Base-by-base conservation (phyloP, 2,113 vertebrate species). In the Bubo scandiacus region DNA sequence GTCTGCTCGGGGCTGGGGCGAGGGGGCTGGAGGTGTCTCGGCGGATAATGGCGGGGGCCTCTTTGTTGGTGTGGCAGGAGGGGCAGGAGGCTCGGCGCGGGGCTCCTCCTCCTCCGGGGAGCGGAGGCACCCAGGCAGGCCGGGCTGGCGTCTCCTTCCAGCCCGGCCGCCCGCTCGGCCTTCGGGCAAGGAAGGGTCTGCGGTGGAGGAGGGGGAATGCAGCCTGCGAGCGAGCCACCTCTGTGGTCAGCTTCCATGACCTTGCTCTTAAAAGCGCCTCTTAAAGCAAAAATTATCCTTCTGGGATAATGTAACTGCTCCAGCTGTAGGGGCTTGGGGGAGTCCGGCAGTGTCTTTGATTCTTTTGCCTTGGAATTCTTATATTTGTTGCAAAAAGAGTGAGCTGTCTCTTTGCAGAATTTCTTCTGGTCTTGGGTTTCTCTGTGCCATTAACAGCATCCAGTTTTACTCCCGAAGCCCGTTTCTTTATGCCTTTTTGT, bases 31-130 rank as follows among this genome's bases (percentile, higher is more conserved):
- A 19, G 91, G 40, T 29, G 77, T n/a, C 67, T 49, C 15, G n/a
- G 52, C 3, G 85, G 88, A 26, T 89, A 86, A 96, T 96, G 95
- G 95, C 95, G 93, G 91, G 90, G 81, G 9, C 25, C 80, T 38
- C 92, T 87, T 94, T 93, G 88, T 95, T 96, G 90, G 81, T 63
- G 83, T 80, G 90, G 86, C 87, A 77, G 92, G 81, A 79, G 87
- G 77, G 85, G 85, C 85, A 63, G 90, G n/a, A 62, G 94, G 72
- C 81, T 84, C 42, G 70, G 81, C 65, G 78, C 55, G n/a, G 85
- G 55, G 88, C 90, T 95, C 74, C 93, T 94, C 88, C 92, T 54
- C 27, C 80, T 78, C 16, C 73, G 3, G 59, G 70, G 15, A 62
- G 88, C 49, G 49, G 80, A 93, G 96, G 40, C 75, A 83, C 66